Conservation (phyloP, 2,888 invertebrate genomes). For the Heliconius cydno region DNA sequence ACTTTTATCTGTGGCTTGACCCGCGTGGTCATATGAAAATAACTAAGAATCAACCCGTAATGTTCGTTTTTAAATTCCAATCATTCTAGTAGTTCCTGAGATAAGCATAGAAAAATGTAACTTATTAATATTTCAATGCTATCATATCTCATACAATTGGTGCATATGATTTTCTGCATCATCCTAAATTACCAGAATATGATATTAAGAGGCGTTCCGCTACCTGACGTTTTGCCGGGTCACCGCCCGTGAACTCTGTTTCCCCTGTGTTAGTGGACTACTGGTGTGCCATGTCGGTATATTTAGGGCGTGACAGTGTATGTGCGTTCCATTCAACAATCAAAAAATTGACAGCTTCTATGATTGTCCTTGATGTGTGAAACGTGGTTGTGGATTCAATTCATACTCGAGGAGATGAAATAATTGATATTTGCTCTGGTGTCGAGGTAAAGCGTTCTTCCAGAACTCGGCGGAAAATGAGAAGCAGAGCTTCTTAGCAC, state of each 20-base stretch:
- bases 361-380: neutral
- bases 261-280: constrained; percentile 62
- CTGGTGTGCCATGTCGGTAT: constrained; percentile 54
- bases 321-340: constrained; percentile 39
- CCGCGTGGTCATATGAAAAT: neutral
- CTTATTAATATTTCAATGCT: neutral
- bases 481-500: too few species aligned
- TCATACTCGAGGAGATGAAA: too few species aligned
- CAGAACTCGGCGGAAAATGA: too few species aligned
- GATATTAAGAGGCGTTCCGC: constrained; percentile 57
- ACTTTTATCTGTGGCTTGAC: neutral
- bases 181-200: constrained; percentile 40
- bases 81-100: neutral
- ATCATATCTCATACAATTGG: neutral
- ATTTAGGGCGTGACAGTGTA: constrained; percentile 65
- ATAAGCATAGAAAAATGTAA: neutral
- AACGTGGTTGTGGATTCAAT: neutral
- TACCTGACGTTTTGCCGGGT: constrained; percentile 66
- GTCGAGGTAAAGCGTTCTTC: too few species aligned
- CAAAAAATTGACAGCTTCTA: constrained; percentile 22
- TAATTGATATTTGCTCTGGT: too few species aligned
- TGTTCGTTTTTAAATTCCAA: too few species aligned
- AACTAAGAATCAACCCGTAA: too few species aligned
- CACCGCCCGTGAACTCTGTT: constrained; percentile 79
- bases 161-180: neutral